A percentile compares a stretch with the other conserved stretches of the same genome.
Conservation (phyloP, 2,113 vertebrate genomes). For the Rhipidura dahli region DNA sequence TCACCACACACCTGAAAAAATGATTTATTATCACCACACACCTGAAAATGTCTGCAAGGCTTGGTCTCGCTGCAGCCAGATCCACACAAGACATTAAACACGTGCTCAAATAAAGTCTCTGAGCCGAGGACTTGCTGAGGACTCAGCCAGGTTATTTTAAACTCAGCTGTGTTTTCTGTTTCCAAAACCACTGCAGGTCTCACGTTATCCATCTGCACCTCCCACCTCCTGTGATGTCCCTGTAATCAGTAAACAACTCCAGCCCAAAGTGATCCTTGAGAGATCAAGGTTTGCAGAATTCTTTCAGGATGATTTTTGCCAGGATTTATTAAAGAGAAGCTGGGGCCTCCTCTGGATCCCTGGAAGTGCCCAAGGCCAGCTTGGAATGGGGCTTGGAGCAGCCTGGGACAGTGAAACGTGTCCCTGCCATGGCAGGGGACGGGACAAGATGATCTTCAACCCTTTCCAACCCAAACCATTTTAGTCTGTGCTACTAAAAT, state of each 20-base stretch:
- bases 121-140: neutral
- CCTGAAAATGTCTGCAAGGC: neutral
- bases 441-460: neutral
- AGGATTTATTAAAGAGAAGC: neutral
- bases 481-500: neutral
- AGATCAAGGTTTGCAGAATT: neutral
- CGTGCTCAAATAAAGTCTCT: neutral
- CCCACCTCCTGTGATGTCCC: neutral
- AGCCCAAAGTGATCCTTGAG: fast-evolving
- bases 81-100: neutral
- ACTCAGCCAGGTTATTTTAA: neutral
- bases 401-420: fast-evolving
- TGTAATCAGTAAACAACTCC: neutral
- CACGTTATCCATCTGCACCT: neutral
- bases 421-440: neutral
- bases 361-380: neutral
- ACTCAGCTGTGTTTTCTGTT: neutral
- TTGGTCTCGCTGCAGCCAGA: neutral
- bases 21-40: constrained; percentile 43
- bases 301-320: neutral
- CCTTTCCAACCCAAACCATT: neutral
- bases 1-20: constrained; percentile 15
- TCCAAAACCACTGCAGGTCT: neutral
- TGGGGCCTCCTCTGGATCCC: neutral
- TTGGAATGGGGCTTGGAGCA: neutral